phyloP scores from a whole-genome alignment of 1,140 invertebrate genomes.

The Euura lappo region DNA sequence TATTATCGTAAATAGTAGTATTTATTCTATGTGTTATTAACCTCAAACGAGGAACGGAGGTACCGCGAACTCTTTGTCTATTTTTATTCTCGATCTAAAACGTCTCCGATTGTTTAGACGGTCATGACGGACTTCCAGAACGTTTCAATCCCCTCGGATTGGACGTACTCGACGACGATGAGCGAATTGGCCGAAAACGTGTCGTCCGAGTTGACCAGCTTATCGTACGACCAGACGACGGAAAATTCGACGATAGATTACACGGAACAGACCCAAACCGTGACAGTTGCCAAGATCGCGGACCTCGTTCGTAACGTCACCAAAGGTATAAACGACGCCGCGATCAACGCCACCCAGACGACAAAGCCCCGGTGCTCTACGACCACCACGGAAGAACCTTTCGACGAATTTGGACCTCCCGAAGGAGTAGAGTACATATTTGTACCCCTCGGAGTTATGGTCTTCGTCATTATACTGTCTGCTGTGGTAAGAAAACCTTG shows the following conservation, averaged over 20 bases:
- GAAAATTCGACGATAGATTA: neutral
- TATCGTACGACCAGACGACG: neutral
- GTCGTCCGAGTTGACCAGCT: neutral
- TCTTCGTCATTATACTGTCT: slow-evolving; percentile 57
- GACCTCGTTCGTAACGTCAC: slow-evolving; percentile 21
- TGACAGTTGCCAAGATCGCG: slow-evolving; percentile 10
- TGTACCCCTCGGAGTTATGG: slow-evolving; percentile 57
- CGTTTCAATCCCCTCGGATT: neutral
- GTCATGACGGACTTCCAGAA: neutral
- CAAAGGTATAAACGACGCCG: slow-evolving; percentile 21
- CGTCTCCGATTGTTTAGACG: neutral
- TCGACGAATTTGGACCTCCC: slow-evolving; percentile 55
- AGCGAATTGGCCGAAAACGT: neutral
- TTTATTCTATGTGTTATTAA: neutral
- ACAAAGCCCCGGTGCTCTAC: slow-evolving; percentile 29
- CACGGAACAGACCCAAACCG: neutral
- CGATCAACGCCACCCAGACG: slow-evolving; percentile 15
- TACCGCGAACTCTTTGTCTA: neutral
- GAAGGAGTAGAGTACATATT: slow-evolving; percentile 60
- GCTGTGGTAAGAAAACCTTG: slow-evolving; percentile 51
- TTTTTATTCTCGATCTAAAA: neutral
- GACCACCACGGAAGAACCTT: slow-evolving; percentile 40
- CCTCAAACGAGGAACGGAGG: neutral
- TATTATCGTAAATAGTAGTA: neutral
- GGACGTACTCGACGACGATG: neutral